Base-by-base conservation (phyloP, 2,113 vertebrate species). In the Marmota flaviventris region DNA sequence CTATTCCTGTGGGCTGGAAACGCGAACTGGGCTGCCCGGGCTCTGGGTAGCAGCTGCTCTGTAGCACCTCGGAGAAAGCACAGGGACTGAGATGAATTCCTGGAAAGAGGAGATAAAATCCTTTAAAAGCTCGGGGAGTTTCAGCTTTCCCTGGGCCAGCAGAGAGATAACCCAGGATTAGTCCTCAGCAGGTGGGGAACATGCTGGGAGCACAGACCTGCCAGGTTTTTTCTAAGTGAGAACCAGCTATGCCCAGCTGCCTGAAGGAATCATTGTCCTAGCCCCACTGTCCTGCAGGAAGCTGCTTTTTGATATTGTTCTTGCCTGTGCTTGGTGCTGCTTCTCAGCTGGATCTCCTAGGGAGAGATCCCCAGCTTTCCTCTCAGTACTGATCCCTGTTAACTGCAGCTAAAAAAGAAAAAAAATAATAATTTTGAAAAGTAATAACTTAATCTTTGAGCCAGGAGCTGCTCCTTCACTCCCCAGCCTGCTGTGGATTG, bases 71-170 rank as follows among this genome's bases (percentile, higher is more conserved):
- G 27, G 85, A 95, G 85, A 90, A 25, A 93, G 76, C 85, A 45
- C 83, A 73, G 29, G 29, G 27, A 18, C 65, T 16, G 37, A 81
- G 25, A 70, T 4, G 16, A 94, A 22, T 91, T 85, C 96, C 56
- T 95, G 81, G 70, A 89, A 76, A 95, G 63, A 78, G 90, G 58
- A 93, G 79, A 67, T n/a, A 96, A 96, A 87, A 89, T 1, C 69
- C 70, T 70, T 79, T 7, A 61, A 72, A 90, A 73, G 58, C 78
- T 34, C 20, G 4, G 75, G 73, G 96, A 63, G 70, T 69, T 92
- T 97, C 89, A 83, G 37, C 65, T 98, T 98, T 97, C 91, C 77
- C 76, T 61, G 95, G 70, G 96, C 94, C 93, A 91, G 84, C 76
- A 7, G 17, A 18, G 65, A 73, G 97, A 98, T 97, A 98, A 93